Conservation (phyloP, 2,113 vertebrate species). For the Heterochromis multidens region DNA sequence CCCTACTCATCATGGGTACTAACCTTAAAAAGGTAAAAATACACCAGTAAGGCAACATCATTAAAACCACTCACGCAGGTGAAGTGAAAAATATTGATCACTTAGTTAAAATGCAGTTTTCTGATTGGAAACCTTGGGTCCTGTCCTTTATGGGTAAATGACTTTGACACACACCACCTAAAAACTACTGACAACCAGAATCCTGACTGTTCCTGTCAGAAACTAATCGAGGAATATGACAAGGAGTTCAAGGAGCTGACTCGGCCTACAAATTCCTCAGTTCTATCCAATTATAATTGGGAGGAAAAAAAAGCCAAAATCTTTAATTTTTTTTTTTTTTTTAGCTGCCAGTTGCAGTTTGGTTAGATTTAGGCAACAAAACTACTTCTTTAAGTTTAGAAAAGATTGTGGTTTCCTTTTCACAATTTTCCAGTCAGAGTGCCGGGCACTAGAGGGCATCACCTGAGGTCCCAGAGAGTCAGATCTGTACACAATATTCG, state of each 20-base stretch:
- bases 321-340: no score
- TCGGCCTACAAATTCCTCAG: no score
- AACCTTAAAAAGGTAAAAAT: neutral
- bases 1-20: neutral
- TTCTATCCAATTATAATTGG: no score
- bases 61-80: neutral
- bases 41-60: neutral
- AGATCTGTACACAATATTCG: neutral
- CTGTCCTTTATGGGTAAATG: no score
- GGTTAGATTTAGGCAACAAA: neutral
- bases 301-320: no score
- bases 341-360: neutral
- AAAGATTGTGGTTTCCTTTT: neutral
- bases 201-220: no score
- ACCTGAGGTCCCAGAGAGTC: neutral
- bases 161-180: no score
- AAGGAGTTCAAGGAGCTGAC: no score
- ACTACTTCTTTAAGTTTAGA: rapidly evolving
- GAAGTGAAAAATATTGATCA: neutral
- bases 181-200: no score
- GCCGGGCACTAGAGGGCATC: no score
- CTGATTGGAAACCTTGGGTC: neutral
- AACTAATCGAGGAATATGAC: no score
- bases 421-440: no score
- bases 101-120: neutral